Conservation (phyloP, 1,140 invertebrate species). For the Neotoxoptera formosana region DNA sequence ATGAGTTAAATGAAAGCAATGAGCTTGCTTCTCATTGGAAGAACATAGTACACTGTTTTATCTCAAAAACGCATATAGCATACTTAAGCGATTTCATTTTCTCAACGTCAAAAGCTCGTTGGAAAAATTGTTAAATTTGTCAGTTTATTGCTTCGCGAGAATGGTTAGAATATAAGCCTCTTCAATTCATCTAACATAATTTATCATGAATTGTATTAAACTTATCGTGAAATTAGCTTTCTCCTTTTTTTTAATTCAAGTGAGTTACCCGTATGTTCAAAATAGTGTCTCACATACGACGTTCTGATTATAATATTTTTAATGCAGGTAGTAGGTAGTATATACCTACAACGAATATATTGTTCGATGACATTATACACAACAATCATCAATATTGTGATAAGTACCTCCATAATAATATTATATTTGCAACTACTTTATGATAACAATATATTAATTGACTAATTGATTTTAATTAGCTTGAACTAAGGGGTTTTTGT, state of each 20-base stretch:
- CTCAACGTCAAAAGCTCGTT: background rate
- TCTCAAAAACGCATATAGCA: background rate
- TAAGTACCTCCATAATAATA: background rate
- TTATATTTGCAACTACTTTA: background rate
- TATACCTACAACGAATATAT: background rate
- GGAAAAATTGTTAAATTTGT: background rate
- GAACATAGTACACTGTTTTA: background rate
- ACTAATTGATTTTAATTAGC: too few species aligned
- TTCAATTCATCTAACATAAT: background rate
- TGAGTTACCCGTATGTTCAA: background rate
- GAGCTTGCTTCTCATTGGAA: background rate
- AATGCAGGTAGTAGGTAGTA: background rate
- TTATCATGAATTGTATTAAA: background rate
- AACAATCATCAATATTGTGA: too few species aligned
- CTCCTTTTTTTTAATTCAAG: background rate
- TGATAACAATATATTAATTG: too few species aligned
- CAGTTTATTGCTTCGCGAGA: too few species aligned
- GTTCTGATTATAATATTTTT: background rate
- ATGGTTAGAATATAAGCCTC: background rate
- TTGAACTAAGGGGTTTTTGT: too few species aligned
- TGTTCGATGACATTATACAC: background rate
- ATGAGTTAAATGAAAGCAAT: background rate
- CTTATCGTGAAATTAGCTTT: conserved; percentile 6
- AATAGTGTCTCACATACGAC: background rate
- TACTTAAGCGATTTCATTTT: background rate